Base-by-base conservation (phyloP, 2,888 invertebrate species). In the Agrotis exclamationis region DNA sequence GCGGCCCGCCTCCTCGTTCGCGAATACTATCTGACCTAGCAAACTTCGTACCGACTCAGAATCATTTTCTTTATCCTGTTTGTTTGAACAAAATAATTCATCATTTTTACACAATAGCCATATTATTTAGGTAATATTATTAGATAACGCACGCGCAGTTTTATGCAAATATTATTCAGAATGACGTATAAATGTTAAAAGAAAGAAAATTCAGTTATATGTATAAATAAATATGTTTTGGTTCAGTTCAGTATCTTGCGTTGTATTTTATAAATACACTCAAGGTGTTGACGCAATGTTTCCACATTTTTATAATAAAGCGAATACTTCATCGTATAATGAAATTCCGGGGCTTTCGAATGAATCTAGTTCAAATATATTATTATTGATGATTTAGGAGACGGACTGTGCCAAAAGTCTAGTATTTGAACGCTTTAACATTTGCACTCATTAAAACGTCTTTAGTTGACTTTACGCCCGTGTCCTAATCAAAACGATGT, bases 221-320 rank as follows among this genome's bases (percentile, higher is more conserved):
- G n/a, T n/a, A 74, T 57, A 47, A 65, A 74, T 57, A 47, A 65
- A 75, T 59, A 73, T 80, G 60, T 76, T 83, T 83, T 76, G 53
- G 78, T 53, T 76, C 51, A 57, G 33, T 53, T 47, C 64, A 56
- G 71, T 70, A 24, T 66, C 66, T 76, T 78, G 72, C 70, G 75
- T 63, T 76, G 69, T 65, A 70, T 73, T 74, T 53, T 82, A 83
- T 69, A 85, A 83, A 80, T 85, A 85, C 63, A 54, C 65, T 47
- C 76, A 65, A 75, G 63, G 73, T 60, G 65, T 63, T 80, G 65
- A 76, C 74, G 80, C 69, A 80, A 76, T 50, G 62, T 58, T 66
- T 63, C 51, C 54, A 72, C 65, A 57, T 83, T 83, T 71, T 77
- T 72, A 70, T 70, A 71, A 70, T 70, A 58, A 57, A 75, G 76